These are phyloP conservation scores for Phytoseiulus persimilis DNA, from an alignment of 2,888 invertebrate genomes.

Conservation along the genomic window DNA sequence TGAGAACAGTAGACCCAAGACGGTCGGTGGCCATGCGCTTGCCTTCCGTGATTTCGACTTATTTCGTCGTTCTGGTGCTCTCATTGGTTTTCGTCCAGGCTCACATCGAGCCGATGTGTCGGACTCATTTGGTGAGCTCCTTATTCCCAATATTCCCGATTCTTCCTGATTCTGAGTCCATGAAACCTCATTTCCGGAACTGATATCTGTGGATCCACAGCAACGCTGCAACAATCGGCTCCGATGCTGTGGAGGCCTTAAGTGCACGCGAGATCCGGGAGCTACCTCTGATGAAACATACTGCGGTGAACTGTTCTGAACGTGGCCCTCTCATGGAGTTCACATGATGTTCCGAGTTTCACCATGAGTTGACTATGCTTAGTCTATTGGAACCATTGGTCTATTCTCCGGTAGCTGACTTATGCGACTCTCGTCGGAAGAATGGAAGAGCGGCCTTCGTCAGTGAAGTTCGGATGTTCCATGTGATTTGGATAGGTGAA, in stretches of 20 bases:
- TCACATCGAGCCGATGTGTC: background rate
- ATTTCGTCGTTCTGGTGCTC: background rate
- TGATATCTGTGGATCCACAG: background rate
- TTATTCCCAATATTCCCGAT: background rate
- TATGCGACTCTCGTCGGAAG: too few relatives aligned
- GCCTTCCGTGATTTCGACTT: background rate
- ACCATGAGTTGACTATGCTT: too few relatives aligned
- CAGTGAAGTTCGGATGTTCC: too few relatives aligned
- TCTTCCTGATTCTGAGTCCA: too few relatives aligned
- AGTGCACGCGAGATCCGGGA: background rate
- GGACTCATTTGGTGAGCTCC: background rate
- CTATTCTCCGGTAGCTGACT: too few relatives aligned
- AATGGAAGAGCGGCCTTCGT: too few relatives aligned
- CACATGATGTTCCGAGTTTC: too few relatives aligned
- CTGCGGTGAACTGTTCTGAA: background rate
- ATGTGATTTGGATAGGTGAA: too few relatives aligned
- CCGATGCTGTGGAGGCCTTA: background rate
- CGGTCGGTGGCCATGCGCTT: background rate
- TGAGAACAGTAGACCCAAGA: background rate
- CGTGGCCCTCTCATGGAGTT: too few relatives aligned
- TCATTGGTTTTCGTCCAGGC: background rate
- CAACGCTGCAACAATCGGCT: background rate
- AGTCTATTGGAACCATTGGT: too few relatives aligned
- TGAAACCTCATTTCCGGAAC: too few relatives aligned
- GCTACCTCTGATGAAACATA: background rate